A percentile compares a stretch with the other conserved stretches of the same genome.
Evolutionary conservation across 2,888 invertebrate species (phyloP).

Genomic region (Nymphalis c-album): DNA sequence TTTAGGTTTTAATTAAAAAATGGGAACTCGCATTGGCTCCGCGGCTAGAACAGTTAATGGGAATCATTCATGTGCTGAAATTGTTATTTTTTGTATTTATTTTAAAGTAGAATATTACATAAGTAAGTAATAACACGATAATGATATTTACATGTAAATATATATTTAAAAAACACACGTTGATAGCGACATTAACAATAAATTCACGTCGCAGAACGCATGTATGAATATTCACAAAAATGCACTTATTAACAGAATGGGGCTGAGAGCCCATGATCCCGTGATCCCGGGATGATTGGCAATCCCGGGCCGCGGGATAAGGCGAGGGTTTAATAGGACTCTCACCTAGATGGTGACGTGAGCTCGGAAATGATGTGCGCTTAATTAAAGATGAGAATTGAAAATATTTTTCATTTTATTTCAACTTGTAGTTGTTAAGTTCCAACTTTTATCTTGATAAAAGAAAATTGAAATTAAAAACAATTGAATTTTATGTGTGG

Average conservation of each 20-base stretch:
- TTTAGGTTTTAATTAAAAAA: too few relatives aligned
- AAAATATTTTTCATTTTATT: slow-evolving; percentile 17
- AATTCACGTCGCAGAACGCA: not conserved
- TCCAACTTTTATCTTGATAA: not conserved
- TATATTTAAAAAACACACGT: too few relatives aligned
- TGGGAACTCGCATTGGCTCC: too few relatives aligned
- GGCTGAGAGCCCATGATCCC: slow-evolving; percentile 35
- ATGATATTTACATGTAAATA: too few relatives aligned
- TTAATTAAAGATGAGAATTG: slow-evolving; percentile 30
- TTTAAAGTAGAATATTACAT: not conserved
- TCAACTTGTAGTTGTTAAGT: not conserved
- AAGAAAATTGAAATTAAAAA: too few relatives aligned
- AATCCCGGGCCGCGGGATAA: slow-evolving; percentile 60
- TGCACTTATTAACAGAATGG: slow-evolving; percentile 48
- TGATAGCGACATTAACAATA: not conserved
- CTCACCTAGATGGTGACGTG: slow-evolving; percentile 43
- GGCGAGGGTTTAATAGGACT: slow-evolving; percentile 56
- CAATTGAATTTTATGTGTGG: too few relatives aligned
- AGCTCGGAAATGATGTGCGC: slow-evolving; percentile 22
- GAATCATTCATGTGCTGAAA: too few relatives aligned
- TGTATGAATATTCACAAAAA: slow-evolving; percentile 43
- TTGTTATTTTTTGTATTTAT: too few relatives aligned
- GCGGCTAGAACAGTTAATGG: too few relatives aligned
- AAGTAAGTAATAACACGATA: too few relatives aligned
- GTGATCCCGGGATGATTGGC: slow-evolving; percentile 69